Evolutionary conservation across 2,888 invertebrate genomes (phyloP).

Genomic region (Ctenicera cuprea): DNA sequence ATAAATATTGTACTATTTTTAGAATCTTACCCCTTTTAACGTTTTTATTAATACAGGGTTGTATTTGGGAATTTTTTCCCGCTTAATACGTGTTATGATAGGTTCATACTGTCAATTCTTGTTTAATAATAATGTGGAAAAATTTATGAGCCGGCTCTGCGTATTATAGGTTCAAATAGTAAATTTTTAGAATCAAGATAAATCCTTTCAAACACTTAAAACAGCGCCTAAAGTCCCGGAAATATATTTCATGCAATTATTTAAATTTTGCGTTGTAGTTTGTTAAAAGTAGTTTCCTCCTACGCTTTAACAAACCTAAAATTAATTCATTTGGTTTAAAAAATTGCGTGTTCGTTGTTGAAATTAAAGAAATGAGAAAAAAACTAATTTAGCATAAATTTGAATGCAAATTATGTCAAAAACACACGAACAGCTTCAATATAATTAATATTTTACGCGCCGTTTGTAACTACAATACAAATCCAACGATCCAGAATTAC

Average conservation of each 20-base stretch:
- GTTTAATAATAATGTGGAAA: no score
- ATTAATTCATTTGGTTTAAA: conserved; percentile 5
- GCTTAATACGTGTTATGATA: no score
- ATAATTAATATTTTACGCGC: conserved; percentile 17
- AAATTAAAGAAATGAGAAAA: neutral
- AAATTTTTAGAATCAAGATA: conserved; percentile 19
- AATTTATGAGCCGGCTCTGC: no score
- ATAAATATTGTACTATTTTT: conserved; percentile 43
- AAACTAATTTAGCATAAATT: no score
- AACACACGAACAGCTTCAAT: conserved; percentile 6
- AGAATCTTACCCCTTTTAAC: conserved; percentile 26
- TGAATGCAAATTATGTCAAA: conserved; percentile 15
- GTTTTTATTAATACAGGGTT: neutral
- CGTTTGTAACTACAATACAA: neutral
- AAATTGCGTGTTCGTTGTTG: conserved; percentile 12
- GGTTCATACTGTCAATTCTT: no score
- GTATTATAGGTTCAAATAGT: no score
- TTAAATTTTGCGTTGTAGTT: conserved; percentile 10
- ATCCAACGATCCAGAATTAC: conserved; percentile 26
- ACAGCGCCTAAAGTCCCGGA: conserved; percentile 13
- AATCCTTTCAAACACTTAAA: conserved; percentile 10
- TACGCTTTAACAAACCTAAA: conserved; percentile 12
- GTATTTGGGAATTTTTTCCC: no score
- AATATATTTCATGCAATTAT: conserved; percentile 32
- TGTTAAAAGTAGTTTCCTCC: conserved; percentile 13